Base-by-base conservation (phyloP, 2,113 vertebrate genomes). In the Pachypanchax playfairii region DNA sequence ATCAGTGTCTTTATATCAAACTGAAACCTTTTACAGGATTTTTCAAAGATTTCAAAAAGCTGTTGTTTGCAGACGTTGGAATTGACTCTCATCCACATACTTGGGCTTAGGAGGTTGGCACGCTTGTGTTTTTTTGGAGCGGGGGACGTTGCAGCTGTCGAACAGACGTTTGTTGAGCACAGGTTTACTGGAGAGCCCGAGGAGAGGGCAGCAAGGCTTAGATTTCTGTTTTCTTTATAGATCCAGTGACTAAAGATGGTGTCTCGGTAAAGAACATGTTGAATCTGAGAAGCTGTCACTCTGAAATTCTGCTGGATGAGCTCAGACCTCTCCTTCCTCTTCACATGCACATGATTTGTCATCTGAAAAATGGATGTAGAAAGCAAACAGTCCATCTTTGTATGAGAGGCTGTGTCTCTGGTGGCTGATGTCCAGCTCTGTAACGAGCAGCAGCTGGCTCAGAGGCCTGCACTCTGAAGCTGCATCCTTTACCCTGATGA, bases 381-480 rank as follows among this genome's bases (percentile, higher is more conserved):
- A 80, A 82, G 74, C 83, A 75, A 84, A 89, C 85, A 88, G 90
- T 81, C 70, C 21, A 33, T 77, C 79, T 90, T 85, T 85, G 83
- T 89, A 42, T 38, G 8, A 17, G 7, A 33, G 53, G 48, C 60
- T 55, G 33, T 69, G 78, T 83, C 85, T 86, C 73, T 31, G 0
- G 74, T 86, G 88, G 81, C 79, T 22, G 63, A 57, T 60, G 25
- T 85, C 89, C 89, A 88, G 85, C 51, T 66, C 63, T 54, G 73
- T 87, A 89, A 89, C 61, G 77, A 89, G 81, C 85, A 87, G 85
- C 90, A 89, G 85, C 90, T 90, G 86, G 70, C 75, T 80, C 66
- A 28, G 75, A 80, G 82, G 80, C 79, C 80, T 66, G 83, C 72
- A 60, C 84, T 80, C 69, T 33, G 81, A 75, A 83, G 84, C 76